phyloP scores from a whole-genome alignment of 2,888 invertebrate species.

The Drosophila borealis region DNA sequence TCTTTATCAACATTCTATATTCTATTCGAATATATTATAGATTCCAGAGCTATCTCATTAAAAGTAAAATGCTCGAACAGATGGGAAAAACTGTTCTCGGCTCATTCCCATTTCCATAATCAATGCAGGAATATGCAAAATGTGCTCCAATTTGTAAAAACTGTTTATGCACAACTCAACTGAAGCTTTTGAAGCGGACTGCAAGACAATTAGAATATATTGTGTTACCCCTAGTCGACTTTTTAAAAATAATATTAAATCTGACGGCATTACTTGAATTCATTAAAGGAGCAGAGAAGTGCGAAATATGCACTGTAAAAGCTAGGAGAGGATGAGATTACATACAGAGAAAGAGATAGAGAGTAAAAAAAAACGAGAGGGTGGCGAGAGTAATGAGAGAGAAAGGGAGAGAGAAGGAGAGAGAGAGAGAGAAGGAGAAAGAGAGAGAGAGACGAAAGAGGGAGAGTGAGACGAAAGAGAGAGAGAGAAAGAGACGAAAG shows the following conservation, averaged over 20 bases:
- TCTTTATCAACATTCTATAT: background rate
- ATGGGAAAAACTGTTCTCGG: background rate
- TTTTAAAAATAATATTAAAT: no score
- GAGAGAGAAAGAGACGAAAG: background rate
- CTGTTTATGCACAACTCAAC: conserved; percentile 1
- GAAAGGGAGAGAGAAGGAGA: background rate
- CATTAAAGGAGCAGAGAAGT: background rate
- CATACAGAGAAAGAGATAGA: background rate
- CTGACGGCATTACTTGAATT: no score
- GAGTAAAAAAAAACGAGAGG: background rate
- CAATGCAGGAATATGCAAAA: conserved; percentile 1
- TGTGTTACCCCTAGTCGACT: background rate
- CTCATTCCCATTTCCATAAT: conserved; percentile 17
- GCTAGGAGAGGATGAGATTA: background rate
- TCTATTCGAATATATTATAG: background rate
- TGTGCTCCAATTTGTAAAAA: conserved; percentile 2
- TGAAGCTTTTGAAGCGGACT: background rate
- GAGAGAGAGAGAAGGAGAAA: background rate
- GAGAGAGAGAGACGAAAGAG: background rate
- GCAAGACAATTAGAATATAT: conserved; percentile 1
- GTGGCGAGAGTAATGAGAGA: background rate
- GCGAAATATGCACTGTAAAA: no score
- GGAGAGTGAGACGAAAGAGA: background rate
- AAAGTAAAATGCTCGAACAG: background rate
- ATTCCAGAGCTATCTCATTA: conserved; percentile 6